Base-by-base conservation (phyloP, 2,888 invertebrate species). In the Zhengitettix transpicula region DNA sequence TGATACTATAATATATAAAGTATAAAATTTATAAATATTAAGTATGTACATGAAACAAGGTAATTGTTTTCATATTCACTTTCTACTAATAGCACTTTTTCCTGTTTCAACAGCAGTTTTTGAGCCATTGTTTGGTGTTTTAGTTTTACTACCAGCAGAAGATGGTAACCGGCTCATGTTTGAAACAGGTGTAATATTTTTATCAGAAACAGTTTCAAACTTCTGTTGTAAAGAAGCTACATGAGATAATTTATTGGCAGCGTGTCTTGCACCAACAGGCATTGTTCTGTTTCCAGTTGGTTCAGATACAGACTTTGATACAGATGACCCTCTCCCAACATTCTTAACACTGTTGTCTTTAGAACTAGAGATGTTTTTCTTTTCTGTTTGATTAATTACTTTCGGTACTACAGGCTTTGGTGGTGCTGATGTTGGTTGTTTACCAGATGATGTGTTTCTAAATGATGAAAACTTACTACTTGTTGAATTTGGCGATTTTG, bases 181-280 rank as follows among this genome's bases (percentile, higher is more conserved):
- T 2, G 52, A 14, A 15, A 42, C 57, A n/a, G 10, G 40, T 14
- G 47, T 47, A 47, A 12, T n/a, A 8, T 47, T 47, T 54, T 60
- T 60, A 8, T 60, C 60, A 16, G 60, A 44, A n/a, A 58, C 63
- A 67, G 78, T 81, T 73, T 89, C 88, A 69, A 88, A 89, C 71
- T 85, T 87, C 67, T 87, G 87, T 68, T 89, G 88, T 66, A 89
- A 74, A 61, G 84, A 83, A 42, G 87, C 87, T 59, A 88, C 86
- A 70, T 82, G 86, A 17, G 85, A 85, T 68, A 81, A 81, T 64
- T 75, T 73, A 54, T 70, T 72, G 8, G 81, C 75, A 40, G 78
- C 74, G 60, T 77, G 66, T 68, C 78, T 78, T 52, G 75, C 73
- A 58, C 74, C 74, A 58, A 72, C 72, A 2, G 76, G 69, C 60